Base-by-base conservation (phyloP, 2,797 vertebrate species). In the Notolabrus celidotus region DNA sequence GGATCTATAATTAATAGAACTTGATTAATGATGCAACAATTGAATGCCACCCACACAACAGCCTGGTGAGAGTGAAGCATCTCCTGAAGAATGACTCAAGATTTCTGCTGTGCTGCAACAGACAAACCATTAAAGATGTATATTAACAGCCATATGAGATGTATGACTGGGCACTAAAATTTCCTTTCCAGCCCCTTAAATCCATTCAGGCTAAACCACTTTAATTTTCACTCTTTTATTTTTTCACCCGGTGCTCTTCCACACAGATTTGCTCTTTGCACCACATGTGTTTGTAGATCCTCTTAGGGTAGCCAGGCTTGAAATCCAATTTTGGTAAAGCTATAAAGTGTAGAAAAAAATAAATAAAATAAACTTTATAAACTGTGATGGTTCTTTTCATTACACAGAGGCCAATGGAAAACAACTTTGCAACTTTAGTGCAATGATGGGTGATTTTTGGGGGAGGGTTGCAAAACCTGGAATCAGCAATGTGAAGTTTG, bases 321-420 rank as follows among this genome's bases (percentile, higher is more conserved):
- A 92, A 91, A 92, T 91, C 83, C 88, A 91, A 89, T 92, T 89
- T 88, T 89, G 71, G 86, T 84, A 67, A 85, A 86, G 86, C 86
- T 88, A 88, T 89, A 83, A 89, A 87, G 78, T 61, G 61, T 52
- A 65, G 39, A 34, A 51, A 4, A 33, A 84, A 82, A 86, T 1
- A 66, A 60, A 81, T 47, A 55, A 65, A 56, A 75, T 53, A 51
- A 76, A 82, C 61, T 87, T 85, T 74, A 79, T 34, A 65, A 90
- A 84, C 74, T 81, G 67, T 39, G 67, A 86, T 79, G 60, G 79
- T 70, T 87, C 39, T 79, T 84, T 86, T 85, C 57, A 82, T 83
- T 84, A 79, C 60, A 66, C 31, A 53, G 38, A 63, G 15, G 47
- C 58, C 71, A 57, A 23, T 71, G 60, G 71, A 86, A 68, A 76